Conservation (phyloP, 2,113 vertebrate species). For the Rhynchopsitta pachyrhyncha region DNA sequence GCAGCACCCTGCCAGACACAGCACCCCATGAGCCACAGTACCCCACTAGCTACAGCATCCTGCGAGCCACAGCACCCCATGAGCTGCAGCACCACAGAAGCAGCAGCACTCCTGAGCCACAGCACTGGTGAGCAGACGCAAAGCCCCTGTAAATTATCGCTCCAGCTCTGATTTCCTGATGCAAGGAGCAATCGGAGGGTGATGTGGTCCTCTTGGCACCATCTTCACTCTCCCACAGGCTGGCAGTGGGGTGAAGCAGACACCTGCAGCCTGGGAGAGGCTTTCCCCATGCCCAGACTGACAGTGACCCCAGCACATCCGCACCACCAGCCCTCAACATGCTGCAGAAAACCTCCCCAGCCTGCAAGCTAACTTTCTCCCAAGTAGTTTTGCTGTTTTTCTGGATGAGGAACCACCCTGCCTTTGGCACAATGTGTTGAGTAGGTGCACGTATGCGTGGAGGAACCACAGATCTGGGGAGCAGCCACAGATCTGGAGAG, state of each 20-base stretch:
- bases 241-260: fast-evolving
- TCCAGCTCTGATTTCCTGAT: not conserved
- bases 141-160: not conserved
- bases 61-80: fast-evolving
- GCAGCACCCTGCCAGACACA: not conserved
- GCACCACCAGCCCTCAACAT: not conserved
- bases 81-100: not conserved
- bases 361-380: not conserved
- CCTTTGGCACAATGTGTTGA: not conserved
- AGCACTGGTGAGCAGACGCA: not conserved
- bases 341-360: not conserved
- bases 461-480: fast-evolving
- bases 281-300: not conserved
- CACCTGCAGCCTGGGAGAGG: not conserved
- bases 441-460: fast-evolving
- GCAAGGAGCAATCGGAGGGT: not conserved
- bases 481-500: fast-evolving
- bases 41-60: not conserved
- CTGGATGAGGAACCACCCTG: not conserved
- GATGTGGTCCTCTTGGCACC: fast-evolving
- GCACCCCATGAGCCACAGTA: not conserved
- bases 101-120: fast-evolving
- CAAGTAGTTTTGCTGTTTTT: too few species aligned
- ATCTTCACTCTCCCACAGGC: not conserved
- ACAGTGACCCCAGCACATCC: not conserved